Conservation (phyloP, 1,140 invertebrate species). For the Akabosia matsudoensis region DNA sequence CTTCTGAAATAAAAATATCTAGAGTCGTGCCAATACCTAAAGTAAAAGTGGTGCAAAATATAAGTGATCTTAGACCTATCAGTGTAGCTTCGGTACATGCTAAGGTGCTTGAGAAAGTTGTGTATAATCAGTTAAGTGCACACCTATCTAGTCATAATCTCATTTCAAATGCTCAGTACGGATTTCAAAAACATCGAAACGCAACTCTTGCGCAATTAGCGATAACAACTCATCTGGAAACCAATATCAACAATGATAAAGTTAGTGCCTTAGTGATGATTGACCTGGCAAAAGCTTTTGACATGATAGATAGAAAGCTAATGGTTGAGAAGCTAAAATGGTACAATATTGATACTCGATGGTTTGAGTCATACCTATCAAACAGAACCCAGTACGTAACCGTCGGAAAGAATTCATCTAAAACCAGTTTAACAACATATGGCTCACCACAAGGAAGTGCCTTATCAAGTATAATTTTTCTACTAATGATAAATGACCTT, state of each 20-base stretch:
- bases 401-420: background rate
- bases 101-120: background rate
- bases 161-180: background rate
- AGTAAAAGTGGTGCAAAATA: background rate
- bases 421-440: background rate
- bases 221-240: background rate
- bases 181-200: background rate
- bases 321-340: background rate
- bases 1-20: background rate
- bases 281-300: background rate
- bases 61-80: background rate
- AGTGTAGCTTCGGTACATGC: background rate
- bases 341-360: background rate
- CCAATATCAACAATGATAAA: background rate
- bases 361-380: background rate
- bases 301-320: background rate
- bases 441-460: background rate
- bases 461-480: background rate
- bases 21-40: background rate
- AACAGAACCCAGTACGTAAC: background rate
- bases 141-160: background rate
- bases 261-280: background rate
- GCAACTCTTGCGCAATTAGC: background rate
- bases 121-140: background rate
- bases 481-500: slow-evolving; percentile 14